Evolutionary conservation across 2,888 invertebrate genomes (phyloP), one percentile per base, ranked within the genome.

Genomic region (Ennomos quercinarius): DNA sequence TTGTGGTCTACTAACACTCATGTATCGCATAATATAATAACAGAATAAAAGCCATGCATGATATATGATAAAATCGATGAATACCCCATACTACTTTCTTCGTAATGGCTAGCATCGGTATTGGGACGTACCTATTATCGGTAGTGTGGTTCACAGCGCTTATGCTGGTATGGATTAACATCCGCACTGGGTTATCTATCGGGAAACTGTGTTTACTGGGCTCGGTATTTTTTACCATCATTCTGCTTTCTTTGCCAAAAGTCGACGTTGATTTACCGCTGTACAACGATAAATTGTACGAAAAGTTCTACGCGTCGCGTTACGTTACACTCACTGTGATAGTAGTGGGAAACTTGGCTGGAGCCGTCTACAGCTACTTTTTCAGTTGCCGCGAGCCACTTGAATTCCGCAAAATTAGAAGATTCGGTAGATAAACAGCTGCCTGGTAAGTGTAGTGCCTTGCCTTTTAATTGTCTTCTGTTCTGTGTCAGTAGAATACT

Each of bases 61-160:
- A 58, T 59, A 44, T 50, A 57, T 50, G 47, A 57, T 59, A 61
- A 17, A 46, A 56, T 66, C 72, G 66, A 74, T 68, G 67, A 71
- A 68, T 69, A 69, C 66, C 64, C 57, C 64, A 56, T 66, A 63
- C 55, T 63, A 63, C 54, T 63, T 55, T 61, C 65, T 64, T 68
- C 68, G 64, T 61, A 69, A 91, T 91, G 90, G 75, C 78, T 82
- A 82, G 77, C 92, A 86, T 95, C 72, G 96, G 96, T 75, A 86
- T 95, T 66, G 96, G 96, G 70, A 90, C 95, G 62, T 95, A 96
- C 79, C 88, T 95, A 71, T 83, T 96, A 74, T 89, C 95, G 63
- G 84, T 94, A 58, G 79, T 95, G 70, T 96, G 96, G 95, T 90
- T 94, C 67, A 72, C 94, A 57, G 94, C 95, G 37, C 84, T 95